A percentile compares a stretch with the other conserved stretches of the same genome.
phyloP scores from a whole-genome alignment of 1,140 invertebrate genomes.

The Doryteuthis pealeii region DNA sequence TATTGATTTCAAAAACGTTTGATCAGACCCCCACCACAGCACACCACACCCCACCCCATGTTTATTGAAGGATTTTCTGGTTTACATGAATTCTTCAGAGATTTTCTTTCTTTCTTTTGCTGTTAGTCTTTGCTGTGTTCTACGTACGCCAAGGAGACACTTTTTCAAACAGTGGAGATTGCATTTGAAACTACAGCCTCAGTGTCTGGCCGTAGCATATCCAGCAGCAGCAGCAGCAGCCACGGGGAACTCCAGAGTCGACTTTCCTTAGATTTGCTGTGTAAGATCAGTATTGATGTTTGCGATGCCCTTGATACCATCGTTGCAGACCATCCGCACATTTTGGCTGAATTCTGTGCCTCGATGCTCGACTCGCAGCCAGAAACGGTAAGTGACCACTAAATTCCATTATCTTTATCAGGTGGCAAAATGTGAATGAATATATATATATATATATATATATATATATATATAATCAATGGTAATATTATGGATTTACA shows the following conservation, averaged over 20 bases:
- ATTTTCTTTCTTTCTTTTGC: conserved; percentile 9
- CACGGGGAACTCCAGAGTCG: neutral
- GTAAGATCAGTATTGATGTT: conserved; percentile 19
- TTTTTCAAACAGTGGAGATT: conserved; percentile 14
- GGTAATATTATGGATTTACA: no score
- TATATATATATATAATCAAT: neutral
- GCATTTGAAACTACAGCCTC: neutral
- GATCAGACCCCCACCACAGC: no score
- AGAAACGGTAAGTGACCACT: conserved; percentile 23
- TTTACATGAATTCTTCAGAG: no score
- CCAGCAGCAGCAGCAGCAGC: neutral
- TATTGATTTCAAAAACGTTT: no score
- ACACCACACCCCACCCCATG: no score
- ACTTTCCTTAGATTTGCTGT: conserved; percentile 29
- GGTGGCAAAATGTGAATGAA: no score
- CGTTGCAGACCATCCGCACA: conserved; percentile 21
- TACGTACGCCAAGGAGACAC: neutral
- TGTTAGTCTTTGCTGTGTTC: conserved; percentile 34
- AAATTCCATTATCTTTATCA: no score
- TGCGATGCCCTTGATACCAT: conserved; percentile 19
- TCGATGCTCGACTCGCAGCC: conserved; percentile 13
- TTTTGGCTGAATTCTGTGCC: conserved; percentile 21
- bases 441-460: no score
- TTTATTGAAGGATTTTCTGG: no score
- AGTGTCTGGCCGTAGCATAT: neutral